phyloP scores from a whole-genome alignment of 1,140 invertebrate genomes.

The Drosophila mojavensis region DNA sequence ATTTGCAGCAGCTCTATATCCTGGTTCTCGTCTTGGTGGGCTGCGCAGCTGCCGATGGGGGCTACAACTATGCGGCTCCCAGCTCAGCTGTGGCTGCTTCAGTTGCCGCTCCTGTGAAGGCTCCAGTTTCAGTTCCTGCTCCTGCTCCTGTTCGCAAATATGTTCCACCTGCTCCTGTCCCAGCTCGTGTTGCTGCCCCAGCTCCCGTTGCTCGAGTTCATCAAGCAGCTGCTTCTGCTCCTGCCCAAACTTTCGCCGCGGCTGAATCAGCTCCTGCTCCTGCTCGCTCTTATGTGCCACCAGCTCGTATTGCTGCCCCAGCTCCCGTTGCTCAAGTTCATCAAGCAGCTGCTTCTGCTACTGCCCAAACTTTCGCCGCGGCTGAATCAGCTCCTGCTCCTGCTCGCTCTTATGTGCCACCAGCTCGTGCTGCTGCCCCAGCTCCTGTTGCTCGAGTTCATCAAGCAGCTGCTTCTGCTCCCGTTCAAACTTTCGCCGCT shows the following conservation, averaged over 20 bases:
- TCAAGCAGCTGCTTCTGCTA: background rate
- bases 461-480: background rate
- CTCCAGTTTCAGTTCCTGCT: constrained; percentile 26
- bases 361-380: constrained; percentile 7
- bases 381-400: constrained; percentile 34
- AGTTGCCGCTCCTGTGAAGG: constrained; percentile 52
- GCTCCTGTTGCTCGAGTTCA: background rate
- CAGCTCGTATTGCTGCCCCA: constrained; percentile 18
- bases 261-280: constrained; percentile 34
- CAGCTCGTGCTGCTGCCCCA: constrained; percentile 19
- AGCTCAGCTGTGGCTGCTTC: constrained; percentile 47
- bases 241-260: constrained; percentile 7
- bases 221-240: background rate
- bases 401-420: constrained; percentile 22
- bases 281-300: constrained; percentile 22
- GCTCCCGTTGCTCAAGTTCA: background rate
- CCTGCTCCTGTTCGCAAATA: constrained; percentile 29
- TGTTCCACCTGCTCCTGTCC: constrained; percentile 23
- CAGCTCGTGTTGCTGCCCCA: constrained; percentile 17
- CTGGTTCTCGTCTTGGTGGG: constrained; percentile 62
- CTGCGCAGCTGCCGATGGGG: constrained; percentile 56
- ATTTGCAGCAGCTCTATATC: constrained; percentile 58
- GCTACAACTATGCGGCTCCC: constrained; percentile 67
- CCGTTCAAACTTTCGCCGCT: constrained; percentile 8
- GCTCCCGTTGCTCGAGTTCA: background rate